Percentiles rank a stretch among this genome's conserved stretches.
phyloP scores from a whole-genome alignment of 2,888 invertebrate genomes.

The Spilosoma lubricipeda region DNA sequence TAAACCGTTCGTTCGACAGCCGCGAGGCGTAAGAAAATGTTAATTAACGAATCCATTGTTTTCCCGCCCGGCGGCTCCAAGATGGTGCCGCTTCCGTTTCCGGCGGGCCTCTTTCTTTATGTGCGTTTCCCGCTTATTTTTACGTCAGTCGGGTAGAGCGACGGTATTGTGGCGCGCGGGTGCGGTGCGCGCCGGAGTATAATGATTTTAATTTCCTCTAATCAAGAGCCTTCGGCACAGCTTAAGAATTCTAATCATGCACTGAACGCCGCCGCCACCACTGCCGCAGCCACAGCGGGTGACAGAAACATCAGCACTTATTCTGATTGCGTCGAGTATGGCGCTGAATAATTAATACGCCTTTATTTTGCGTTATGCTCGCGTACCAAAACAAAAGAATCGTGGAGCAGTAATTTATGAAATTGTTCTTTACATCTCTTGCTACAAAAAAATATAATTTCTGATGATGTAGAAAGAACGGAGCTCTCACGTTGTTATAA shows the following conservation, averaged over 20 bases:
- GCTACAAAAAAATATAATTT: conserved; percentile 50
- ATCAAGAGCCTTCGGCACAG: conserved; percentile 85
- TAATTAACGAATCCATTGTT: conserved; percentile 93
- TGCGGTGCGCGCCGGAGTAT: conserved; percentile 78
- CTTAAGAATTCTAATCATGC: conserved; percentile 87
- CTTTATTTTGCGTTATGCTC: conserved; percentile 80
- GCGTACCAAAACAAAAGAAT: conserved; percentile 75
- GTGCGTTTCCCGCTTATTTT: conserved; percentile 84
- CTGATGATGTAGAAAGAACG: conserved; percentile 41
- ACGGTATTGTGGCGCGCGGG: conserved; percentile 74
- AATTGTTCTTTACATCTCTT: conserved; percentile 58
- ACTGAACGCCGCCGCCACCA: conserved; percentile 58
- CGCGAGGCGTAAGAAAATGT: conserved; percentile 90
- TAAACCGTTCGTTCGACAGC: conserved; percentile 87
- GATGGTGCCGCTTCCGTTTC: conserved; percentile 87
- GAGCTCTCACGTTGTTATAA: neutral
- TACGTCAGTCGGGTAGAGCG: conserved; percentile 76
- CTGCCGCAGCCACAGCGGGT: conserved; percentile 66
- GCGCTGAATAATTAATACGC: conserved; percentile 85
- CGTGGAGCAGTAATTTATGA: conserved; percentile 74
- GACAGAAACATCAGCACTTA: conserved; percentile 86
- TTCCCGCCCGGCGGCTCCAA: conserved; percentile 88
- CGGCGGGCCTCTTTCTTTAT: conserved; percentile 84
- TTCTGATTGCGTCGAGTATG: conserved; percentile 86
- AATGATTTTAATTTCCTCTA: conserved; percentile 87